phyloP scores from a whole-genome alignment of 2,888 invertebrate species.

The Pyrgus malvae region DNA sequence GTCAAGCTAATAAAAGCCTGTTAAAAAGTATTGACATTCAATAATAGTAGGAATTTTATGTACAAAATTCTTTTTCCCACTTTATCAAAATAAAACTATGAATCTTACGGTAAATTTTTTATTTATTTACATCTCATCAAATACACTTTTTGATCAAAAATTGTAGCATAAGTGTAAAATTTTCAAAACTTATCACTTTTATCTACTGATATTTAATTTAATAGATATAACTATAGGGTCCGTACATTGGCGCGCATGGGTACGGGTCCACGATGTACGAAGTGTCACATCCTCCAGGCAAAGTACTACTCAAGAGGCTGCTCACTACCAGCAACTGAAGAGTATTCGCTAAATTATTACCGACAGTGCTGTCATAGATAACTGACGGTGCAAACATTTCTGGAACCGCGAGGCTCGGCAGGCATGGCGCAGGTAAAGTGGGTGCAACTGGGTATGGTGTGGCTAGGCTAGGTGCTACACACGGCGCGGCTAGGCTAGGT shows the following conservation, averaged over 20 bases:
- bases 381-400: slow-evolving; percentile 43
- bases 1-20: too few relatives aligned
- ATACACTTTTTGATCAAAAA: too few relatives aligned
- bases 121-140: too few relatives aligned
- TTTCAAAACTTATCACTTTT: too few relatives aligned
- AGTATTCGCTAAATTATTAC: slow-evolving; percentile 64
- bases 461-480: too few relatives aligned
- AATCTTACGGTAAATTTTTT: too few relatives aligned
- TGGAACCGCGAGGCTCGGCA: slow-evolving; percentile 32
- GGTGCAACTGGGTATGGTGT: not conserved
- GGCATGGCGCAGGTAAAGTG: not conserved
- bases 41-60: too few relatives aligned
- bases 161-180: too few relatives aligned
- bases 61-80: too few relatives aligned
- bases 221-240: slow-evolving; percentile 32
- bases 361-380: slow-evolving; percentile 62
- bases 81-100: too few relatives aligned
- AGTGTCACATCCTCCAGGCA: slow-evolving; percentile 41
- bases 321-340: slow-evolving; percentile 64
- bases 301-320: slow-evolving; percentile 57
- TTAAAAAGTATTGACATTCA: too few relatives aligned
- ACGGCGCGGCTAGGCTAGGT: not conserved
- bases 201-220: slow-evolving; percentile 1
- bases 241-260: too few relatives aligned
- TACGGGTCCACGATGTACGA: slow-evolving; percentile 12